Percentiles rank a stretch among this genome's conserved stretches.
These are phyloP conservation scores for Xestia sexstrigata DNA, from an alignment of 2,888 invertebrate genomes.

Conservation along the genomic window DNA sequence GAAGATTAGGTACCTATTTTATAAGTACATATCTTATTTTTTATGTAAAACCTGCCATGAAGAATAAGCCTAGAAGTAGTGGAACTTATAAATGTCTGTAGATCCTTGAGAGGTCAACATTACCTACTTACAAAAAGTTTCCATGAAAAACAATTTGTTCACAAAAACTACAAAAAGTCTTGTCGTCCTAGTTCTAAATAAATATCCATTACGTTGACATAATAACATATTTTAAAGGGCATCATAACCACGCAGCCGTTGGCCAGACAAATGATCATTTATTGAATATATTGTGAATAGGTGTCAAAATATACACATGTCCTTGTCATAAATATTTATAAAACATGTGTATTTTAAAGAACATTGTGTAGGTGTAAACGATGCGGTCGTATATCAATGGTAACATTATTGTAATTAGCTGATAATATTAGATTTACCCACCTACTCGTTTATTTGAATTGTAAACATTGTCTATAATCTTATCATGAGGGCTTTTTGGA, in stretches of 20 bases:
- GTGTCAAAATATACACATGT: slow-evolving; percentile 61
- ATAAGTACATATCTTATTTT: background rate
- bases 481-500: too few species aligned
- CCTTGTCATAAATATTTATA: slow-evolving; percentile 61
- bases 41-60: background rate
- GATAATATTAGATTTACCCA: slow-evolving; percentile 28
- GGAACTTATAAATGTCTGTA: background rate
- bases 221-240: slow-evolving; percentile 40
- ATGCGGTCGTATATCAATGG: slow-evolving; percentile 34
- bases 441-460: slow-evolving; percentile 31
- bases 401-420: slow-evolving; percentile 51
- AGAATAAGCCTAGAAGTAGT: background rate
- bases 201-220: slow-evolving; percentile 12
- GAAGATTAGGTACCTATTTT: background rate
- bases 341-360: slow-evolving; percentile 60
- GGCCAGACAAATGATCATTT: slow-evolving; percentile 28
- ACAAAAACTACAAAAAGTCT: slow-evolving; percentile 13
- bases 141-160: slow-evolving; percentile 13
- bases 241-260: slow-evolving; percentile 19
- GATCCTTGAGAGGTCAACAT: background rate
- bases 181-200: slow-evolving; percentile 39
- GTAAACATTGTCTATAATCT: slow-evolving; percentile 14
- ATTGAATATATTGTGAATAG: slow-evolving; percentile 40
- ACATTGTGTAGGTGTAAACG: slow-evolving; percentile 52
- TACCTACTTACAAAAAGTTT: background rate